These are phyloP conservation scores for Vicugna pacos DNA, from an alignment of 2,113 vertebrate species.

Conservation along the genomic window DNA sequence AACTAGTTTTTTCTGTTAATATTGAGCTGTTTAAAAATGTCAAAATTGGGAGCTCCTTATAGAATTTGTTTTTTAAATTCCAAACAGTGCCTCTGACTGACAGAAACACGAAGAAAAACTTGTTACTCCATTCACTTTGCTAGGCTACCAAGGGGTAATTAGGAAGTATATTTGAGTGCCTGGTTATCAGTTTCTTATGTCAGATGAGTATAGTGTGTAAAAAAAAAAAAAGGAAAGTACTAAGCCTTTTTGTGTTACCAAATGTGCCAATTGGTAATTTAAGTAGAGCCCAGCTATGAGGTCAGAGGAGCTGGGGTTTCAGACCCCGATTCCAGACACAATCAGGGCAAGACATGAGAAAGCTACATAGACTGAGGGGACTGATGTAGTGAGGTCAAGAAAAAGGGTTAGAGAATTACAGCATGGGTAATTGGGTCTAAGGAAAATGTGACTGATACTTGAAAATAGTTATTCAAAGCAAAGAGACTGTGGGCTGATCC, in stretches of 20 bases:
- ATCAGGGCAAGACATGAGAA: background rate
- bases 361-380: background rate
- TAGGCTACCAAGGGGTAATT: background rate
- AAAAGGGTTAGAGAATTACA: background rate
- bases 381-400: background rate
- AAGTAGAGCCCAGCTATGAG: background rate
- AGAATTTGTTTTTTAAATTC: background rate
- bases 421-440: background rate
- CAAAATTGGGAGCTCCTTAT: background rate
- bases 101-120: constrained; percentile 28
- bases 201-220: background rate
- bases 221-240: background rate
- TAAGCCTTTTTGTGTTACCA: background rate
- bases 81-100: background rate
- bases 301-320: background rate
- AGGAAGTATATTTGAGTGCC: background rate
- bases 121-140: background rate
- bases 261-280: background rate
- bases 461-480: constrained; percentile 24
- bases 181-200: background rate
- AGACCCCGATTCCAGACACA: background rate
- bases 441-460: background rate
- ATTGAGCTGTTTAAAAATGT: constrained; percentile 42
- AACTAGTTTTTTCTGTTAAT: constrained; percentile 2
- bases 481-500: background rate